Percentiles rank a stretch among this genome's conserved stretches.
phyloP scores from a whole-genome alignment of 2,113 vertebrate species.

The Pedetes capensis region DNA sequence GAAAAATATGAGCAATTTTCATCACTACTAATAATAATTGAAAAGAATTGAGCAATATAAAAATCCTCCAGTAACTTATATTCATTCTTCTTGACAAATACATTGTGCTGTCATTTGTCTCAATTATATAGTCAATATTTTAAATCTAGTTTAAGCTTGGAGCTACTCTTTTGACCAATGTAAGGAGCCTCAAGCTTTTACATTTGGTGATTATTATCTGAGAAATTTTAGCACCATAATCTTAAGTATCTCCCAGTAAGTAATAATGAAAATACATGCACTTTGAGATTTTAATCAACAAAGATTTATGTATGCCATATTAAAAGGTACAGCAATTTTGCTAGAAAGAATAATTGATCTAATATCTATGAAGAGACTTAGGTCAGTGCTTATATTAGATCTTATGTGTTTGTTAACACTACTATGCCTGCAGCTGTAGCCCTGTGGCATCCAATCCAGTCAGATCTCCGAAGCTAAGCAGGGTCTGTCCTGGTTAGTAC shows the following conservation, averaged over 20 bases:
- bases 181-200: neutral
- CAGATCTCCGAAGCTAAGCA: too few relatives aligned
- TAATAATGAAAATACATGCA: neutral
- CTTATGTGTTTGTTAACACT: neutral
- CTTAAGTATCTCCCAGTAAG: neutral
- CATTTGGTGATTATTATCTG: neutral
- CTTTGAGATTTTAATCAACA: neutral
- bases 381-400: neutral
- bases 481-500: too few relatives aligned
- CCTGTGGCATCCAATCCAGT: too few relatives aligned
- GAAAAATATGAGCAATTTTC: conserved; percentile 62
- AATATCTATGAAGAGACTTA: neutral
- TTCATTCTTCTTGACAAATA: conserved; percentile 61
- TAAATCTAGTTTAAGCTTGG: conserved; percentile 34
- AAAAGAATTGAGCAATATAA: conserved; percentile 69
- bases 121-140: conserved; percentile 22
- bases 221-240: neutral
- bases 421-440: too few relatives aligned
- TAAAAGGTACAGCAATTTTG: neutral
- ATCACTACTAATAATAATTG: conserved; percentile 43
- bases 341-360: neutral
- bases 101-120: neutral
- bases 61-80: conserved; percentile 24
- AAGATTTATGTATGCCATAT: neutral
- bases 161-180: neutral